A percentile compares a stretch with the other conserved stretches of the same genome.
phyloP scores from a whole-genome alignment of 2,888 invertebrate species.

The Marronus borbonicus region DNA sequence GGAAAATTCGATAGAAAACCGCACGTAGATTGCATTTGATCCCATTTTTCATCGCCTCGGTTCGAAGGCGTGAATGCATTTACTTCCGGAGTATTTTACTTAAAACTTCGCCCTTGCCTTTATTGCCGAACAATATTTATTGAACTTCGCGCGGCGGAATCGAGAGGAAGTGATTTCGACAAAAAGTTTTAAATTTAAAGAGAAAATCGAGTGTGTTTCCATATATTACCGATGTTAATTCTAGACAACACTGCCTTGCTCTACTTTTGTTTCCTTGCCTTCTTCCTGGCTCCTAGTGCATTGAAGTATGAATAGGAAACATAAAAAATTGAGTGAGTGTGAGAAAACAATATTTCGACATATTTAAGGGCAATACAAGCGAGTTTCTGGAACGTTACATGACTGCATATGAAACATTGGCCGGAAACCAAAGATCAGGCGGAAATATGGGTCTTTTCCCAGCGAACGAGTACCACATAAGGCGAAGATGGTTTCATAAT shows the following conservation, averaged over 20 bases:
- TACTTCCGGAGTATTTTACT: constrained; percentile 51
- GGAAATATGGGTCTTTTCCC: no score
- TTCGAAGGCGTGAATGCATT: constrained; percentile 56
- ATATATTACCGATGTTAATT: constrained; percentile 23
- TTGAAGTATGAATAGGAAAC: no score
- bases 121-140: constrained; percentile 46
- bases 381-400: no score
- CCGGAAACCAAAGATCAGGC: no score
- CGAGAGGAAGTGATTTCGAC: constrained; percentile 38
- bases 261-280: not conserved
- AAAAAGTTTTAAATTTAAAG: constrained; percentile 40
- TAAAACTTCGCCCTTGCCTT: constrained; percentile 45
- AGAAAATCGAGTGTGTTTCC: constrained; percentile 1
- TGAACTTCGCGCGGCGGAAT: constrained; percentile 21
- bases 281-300: not conserved
- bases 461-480: no score
- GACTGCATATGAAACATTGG: no score
- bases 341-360: no score
- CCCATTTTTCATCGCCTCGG: constrained; percentile 61
- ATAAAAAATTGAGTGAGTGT: no score
- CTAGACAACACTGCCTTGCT: not conserved
- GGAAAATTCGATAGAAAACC: constrained; percentile 61
- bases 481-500: no score
- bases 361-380: no score
- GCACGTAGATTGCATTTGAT: constrained; percentile 63